Conservation (phyloP, 2,888 invertebrate species). For the Phymatocera aterrima region DNA sequence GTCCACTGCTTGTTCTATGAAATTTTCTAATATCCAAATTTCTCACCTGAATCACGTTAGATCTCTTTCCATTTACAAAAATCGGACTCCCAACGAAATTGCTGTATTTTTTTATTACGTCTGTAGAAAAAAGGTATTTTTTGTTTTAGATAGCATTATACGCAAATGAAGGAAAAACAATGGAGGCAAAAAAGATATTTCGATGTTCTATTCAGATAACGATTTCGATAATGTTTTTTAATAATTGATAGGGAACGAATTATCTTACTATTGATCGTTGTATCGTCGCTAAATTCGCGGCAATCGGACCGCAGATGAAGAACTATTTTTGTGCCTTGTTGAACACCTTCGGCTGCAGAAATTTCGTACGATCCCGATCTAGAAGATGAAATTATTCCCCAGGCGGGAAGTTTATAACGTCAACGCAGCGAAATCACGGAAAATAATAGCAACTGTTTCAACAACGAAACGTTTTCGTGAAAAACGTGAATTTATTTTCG, state of each 20-base stretch:
- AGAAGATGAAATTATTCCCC: constrained; percentile 29
- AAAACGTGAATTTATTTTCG: too few relatives aligned
- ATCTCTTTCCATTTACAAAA: constrained; percentile 90
- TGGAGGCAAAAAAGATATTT: too few relatives aligned
- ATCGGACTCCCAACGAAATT: constrained; percentile 98
- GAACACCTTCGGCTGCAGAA: constrained; percentile 88
- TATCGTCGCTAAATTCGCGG: constrained; percentile 93
- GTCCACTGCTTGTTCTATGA: not conserved
- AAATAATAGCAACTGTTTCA: too few relatives aligned
- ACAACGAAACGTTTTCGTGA: too few relatives aligned
- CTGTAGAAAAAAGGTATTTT: constrained; percentile 74
- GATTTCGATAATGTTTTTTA: not conserved
- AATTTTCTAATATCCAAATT: constrained; percentile 45
- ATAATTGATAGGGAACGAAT: constrained; percentile 10
- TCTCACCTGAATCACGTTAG: constrained; percentile 88
- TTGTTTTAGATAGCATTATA: constrained; percentile 16
- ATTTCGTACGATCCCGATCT: constrained; percentile 94
- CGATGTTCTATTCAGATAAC: not conserved
- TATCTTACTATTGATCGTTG: constrained; percentile 85
- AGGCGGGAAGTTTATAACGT: not conserved
- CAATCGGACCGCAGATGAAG: constrained; percentile 92
- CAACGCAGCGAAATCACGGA: too few relatives aligned
- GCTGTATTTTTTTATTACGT: constrained; percentile 95
- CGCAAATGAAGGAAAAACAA: constrained; percentile 30
- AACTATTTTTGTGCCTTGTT: constrained; percentile 94